A percentile compares a stretch with the other conserved stretches of the same genome.
Evolutionary conservation across 35 echinoderm and acorn worm genomes (phyloP).

Genomic region (Heliocidaris tuberculata): DNA sequence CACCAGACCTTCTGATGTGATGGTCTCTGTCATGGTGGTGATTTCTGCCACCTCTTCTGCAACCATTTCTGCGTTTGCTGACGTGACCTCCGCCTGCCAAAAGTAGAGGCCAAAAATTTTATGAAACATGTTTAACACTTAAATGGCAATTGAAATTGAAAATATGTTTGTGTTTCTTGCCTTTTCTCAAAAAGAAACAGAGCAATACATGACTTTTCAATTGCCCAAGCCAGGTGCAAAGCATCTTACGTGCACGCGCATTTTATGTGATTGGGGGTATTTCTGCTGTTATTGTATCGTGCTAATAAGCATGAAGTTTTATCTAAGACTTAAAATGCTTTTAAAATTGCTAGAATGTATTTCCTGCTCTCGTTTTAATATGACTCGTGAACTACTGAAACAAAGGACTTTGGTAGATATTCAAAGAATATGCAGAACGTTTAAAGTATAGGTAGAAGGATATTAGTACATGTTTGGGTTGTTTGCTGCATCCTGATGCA

Average conservation of each 20-base stretch:
- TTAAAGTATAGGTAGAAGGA: background rate
- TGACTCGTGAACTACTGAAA: background rate
- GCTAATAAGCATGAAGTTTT: background rate
- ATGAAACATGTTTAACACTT: background rate
- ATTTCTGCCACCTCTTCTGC: conserved; percentile 9
- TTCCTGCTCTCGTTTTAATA: background rate
- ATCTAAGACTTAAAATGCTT: background rate
- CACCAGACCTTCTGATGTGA: background rate
- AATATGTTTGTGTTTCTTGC: background rate
- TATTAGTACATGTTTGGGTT: background rate
- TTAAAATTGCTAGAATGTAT: background rate
- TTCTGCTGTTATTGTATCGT: background rate
- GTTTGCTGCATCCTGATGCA: background rate
- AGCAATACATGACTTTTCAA: too few relatives aligned
- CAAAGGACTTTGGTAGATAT: background rate
- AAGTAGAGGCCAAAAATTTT: background rate
- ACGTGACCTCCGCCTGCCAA: background rate
- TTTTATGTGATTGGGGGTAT: background rate
- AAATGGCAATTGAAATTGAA: background rate
- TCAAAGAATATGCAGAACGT: background rate
- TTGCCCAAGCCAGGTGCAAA: too few relatives aligned
- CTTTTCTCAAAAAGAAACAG: too few relatives aligned
- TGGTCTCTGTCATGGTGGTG: background rate
- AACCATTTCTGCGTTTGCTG: background rate
- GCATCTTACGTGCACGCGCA: too few relatives aligned